Evolutionary conservation across 2,888 invertebrate genomes (phyloP).

Genomic region (Apamea crenata): DNA sequence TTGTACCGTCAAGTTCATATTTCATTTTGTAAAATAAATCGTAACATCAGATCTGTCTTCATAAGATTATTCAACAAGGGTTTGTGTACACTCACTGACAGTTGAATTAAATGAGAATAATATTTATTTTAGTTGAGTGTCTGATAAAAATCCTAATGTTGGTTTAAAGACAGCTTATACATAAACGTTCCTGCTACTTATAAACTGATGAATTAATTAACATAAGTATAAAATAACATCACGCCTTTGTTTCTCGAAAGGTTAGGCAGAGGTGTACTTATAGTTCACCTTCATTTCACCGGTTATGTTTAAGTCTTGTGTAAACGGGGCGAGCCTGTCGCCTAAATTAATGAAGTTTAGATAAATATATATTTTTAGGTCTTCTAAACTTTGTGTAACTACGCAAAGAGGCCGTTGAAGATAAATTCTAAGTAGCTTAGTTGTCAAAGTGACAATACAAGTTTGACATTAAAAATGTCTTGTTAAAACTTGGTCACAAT

Average conservation of each 20-base stretch:
- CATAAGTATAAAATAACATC: neutral
- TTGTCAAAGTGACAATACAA: too few species aligned
- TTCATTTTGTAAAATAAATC: constrained; percentile 34
- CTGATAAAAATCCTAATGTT: neutral
- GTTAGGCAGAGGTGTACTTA: neutral
- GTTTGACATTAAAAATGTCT: neutral
- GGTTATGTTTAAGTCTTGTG: neutral
- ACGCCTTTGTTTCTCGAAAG: neutral
- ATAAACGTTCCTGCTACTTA: neutral
- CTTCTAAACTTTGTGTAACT: neutral
- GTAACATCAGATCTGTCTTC: constrained; percentile 20
- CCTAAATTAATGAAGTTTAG: neutral
- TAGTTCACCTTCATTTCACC: neutral
- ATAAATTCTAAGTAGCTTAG: neutral
- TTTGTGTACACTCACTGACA: neutral
- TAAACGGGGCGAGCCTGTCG: neutral
- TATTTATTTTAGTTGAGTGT: neutral
- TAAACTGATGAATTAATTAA: neutral
- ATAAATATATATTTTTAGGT: neutral
- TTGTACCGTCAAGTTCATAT: constrained; percentile 24
- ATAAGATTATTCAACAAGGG: constrained; percentile 16
- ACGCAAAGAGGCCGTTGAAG: neutral
- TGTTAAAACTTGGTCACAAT: neutral
- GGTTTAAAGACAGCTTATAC: neutral
- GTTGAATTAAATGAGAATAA: constrained; percentile 3